A percentile compares a stretch with the other conserved stretches of the same genome.
phyloP scores from a whole-genome alignment of 2,888 invertebrate genomes.

The Bombyx huttoni region DNA sequence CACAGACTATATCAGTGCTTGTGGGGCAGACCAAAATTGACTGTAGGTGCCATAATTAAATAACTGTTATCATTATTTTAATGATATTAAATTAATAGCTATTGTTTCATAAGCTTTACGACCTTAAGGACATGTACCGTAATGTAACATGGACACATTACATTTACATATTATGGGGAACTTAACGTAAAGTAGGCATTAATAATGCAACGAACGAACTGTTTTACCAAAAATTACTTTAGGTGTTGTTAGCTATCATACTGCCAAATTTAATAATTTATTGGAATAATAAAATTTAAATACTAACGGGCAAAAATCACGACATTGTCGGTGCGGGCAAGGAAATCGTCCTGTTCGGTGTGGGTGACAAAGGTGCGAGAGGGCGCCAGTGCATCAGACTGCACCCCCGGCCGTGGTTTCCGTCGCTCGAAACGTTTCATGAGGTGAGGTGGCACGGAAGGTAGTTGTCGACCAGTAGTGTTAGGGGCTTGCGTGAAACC shows the following conservation, averaged over 20 bases:
- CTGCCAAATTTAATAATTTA: conserved; percentile 2
- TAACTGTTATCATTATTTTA: conserved; percentile 7
- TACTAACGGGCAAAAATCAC: conserved; percentile 79
- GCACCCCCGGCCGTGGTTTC: conserved; percentile 71
- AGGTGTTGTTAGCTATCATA: neutral
- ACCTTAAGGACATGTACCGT: neutral
- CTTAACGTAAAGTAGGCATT: neutral
- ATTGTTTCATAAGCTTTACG: neutral
- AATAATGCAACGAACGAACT: neutral
- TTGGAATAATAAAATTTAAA: conserved; percentile 13
- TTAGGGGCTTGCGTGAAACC: conserved; percentile 76
- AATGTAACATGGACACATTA: too few species aligned
- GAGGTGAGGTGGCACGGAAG: conserved; percentile 71
- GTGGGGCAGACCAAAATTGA: conserved; percentile 24
- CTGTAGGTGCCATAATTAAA: conserved; percentile 11
- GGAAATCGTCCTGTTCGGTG: conserved; percentile 77
- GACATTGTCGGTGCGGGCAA: conserved; percentile 77
- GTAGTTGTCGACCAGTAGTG: conserved; percentile 72
- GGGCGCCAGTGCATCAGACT: conserved; percentile 72
- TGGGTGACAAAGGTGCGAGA: conserved; percentile 65
- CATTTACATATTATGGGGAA: neutral
- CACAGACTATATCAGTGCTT: conserved; percentile 42
- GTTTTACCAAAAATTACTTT: neutral
- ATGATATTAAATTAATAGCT: neutral
- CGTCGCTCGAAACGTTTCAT: conserved; percentile 64